These are phyloP conservation scores for Agrochola litura DNA, from an alignment of 2,888 invertebrate species.

Conservation along the genomic window DNA sequence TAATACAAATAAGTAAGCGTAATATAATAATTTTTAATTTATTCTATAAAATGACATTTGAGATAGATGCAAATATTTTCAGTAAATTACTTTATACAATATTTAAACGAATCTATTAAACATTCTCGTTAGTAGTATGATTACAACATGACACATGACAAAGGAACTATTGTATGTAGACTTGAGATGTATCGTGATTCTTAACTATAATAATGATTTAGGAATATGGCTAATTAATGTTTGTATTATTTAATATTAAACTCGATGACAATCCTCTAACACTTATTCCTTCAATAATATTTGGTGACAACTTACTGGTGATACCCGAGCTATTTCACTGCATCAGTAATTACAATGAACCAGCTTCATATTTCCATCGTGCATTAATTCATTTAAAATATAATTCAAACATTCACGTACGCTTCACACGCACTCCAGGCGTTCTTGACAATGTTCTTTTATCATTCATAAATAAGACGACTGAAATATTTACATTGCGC, in stretches of 20 bases:
- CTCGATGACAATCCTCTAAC: constrained; percentile 79
- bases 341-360: constrained; percentile 52
- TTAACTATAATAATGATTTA: constrained; percentile 79
- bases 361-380: constrained; percentile 48
- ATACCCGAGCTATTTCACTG: constrained; percentile 36
- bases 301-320: constrained; percentile 79
- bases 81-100: constrained; percentile 87
- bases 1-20: constrained; percentile 66
- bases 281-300: constrained; percentile 80
- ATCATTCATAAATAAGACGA: constrained; percentile 72
- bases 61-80: constrained; percentile 88
- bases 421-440: constrained; percentile 57
- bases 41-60: constrained; percentile 89
- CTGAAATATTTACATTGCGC: constrained; percentile 81
- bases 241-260: constrained; percentile 74
- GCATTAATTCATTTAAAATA: constrained; percentile 55
- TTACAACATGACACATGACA: constrained; percentile 90
- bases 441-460: constrained; percentile 61
- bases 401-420: constrained; percentile 62
- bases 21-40: constrained; percentile 86
- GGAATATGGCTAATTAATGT: constrained; percentile 84
- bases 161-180: constrained; percentile 90
- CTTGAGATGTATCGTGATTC: constrained; percentile 85
- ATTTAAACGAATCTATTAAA: constrained; percentile 85
- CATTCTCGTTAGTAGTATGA: constrained; percentile 85